Base-by-base conservation (phyloP, 2,797 vertebrate genomes). In the Channallabes apus region DNA sequence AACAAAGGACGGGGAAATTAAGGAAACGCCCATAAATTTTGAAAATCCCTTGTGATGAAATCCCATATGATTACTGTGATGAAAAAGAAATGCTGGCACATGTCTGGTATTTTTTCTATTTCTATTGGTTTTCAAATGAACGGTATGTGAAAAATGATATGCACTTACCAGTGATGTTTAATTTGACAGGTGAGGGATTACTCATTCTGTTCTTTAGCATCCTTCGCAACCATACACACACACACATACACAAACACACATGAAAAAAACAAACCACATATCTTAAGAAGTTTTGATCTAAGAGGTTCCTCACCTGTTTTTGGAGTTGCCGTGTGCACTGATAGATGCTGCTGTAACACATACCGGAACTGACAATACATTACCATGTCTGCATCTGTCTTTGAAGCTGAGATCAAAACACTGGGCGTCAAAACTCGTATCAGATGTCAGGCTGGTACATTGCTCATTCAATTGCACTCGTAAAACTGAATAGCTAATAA, bases 371-470 rank as follows among this genome's bases (percentile, higher is more conserved):
- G 73, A 41, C n/a, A 11, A 41, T 17, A 18, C 59, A 18, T 35
- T 4, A 29, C 51, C 51, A 18, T 20, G 24, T 29, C 78, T 65
- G 35, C 24, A 46, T 51, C 38, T 11, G 38, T 80, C 61, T 65
- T 65, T n/a, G 51, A 24, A 51, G 78, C 78, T 80, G 62, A 80
- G 62, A 65, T 80, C 35, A 80, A 65, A 80, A 64, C 24, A 18
- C 38, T 41, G 77, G 41, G 24, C 17, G 59, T 12, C 56, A 11
- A 77, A 22, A 77, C 29, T 18, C 54, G 54, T 14, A 59, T 77
- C 7, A 29, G 8, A 17, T 76, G 20, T 58, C 29, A 24, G 75
- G 17, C 29, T 6, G 54, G 54, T 77, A 77, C 18, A 6, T 6
- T 27, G n/a, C 24, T 24, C 8, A 12, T 54, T 56, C 18, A 58